These are phyloP conservation scores for Papilio aristodemus DNA, from an alignment of 1,140 invertebrate genomes.

Conservation along the genomic window DNA sequence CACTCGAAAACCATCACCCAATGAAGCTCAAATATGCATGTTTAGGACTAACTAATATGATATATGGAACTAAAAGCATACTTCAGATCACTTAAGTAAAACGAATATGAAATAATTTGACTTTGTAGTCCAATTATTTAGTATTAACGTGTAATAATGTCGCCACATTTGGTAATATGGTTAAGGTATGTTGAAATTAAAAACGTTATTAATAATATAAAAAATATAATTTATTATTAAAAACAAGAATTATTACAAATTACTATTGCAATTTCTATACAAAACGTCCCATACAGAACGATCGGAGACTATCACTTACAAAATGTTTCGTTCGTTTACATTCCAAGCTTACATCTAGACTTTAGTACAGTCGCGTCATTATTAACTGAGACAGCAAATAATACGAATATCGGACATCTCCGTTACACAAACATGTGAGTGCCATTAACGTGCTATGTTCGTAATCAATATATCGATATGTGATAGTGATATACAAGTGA, in stretches of 20 bases:
- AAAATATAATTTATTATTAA: constrained; percentile 78
- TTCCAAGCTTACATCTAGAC: constrained; percentile 62
- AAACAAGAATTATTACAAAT: constrained; percentile 72
- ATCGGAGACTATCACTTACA: constrained; percentile 53
- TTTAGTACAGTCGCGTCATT: constrained; percentile 38
- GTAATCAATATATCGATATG: constrained; percentile 11
- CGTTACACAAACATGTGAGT: not conserved
- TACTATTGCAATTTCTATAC: constrained; percentile 65
- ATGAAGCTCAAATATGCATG: too few relatives aligned
- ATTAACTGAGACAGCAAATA: constrained; percentile 18
- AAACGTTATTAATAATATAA: constrained; percentile 49
- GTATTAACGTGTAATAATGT: too few relatives aligned
- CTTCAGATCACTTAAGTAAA: too few relatives aligned
- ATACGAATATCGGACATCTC: constrained; percentile 24
- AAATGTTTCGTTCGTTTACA: constrained; percentile 48
- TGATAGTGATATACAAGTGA: constrained; percentile 1
- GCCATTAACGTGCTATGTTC: constrained; percentile 7
- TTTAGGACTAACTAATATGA: too few relatives aligned
- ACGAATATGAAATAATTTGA: too few relatives aligned
- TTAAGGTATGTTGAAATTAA: too few relatives aligned
- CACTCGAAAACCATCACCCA: too few relatives aligned
- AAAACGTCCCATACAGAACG: constrained; percentile 45
- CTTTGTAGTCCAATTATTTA: too few relatives aligned
- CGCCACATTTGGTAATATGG: too few relatives aligned
- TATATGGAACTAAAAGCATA: too few relatives aligned